These are phyloP conservation scores for Parazoanthus swiftii DNA, from an alignment of 92 coral and sea anemone species.

Conservation along the genomic window DNA sequence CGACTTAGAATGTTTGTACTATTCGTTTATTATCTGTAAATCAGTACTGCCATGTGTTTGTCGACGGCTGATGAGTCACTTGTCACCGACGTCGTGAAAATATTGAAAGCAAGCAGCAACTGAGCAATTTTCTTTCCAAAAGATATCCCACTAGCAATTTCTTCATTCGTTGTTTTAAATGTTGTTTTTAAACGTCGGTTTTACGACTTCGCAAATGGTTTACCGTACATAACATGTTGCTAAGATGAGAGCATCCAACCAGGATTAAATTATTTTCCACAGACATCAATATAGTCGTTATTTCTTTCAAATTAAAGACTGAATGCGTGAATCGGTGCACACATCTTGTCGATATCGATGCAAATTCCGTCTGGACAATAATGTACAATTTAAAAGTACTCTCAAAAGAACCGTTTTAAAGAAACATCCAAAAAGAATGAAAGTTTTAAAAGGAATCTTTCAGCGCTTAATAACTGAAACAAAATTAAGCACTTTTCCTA, in stretches of 20 bases:
- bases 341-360: background rate
- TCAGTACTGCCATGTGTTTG: background rate
- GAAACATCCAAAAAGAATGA: background rate
- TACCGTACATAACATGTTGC: background rate
- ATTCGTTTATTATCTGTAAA: too few relatives aligned
- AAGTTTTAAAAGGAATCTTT: too few relatives aligned
- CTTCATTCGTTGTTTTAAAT: background rate
- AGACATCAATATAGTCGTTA: background rate
- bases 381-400: background rate
- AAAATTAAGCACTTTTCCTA: background rate
- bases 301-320: background rate
- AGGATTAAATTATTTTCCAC: background rate
- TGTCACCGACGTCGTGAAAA: background rate
- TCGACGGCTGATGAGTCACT: too few relatives aligned
- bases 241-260: background rate
- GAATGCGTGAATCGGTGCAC: background rate
- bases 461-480: background rate
- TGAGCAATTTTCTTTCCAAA: background rate
- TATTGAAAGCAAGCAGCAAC: background rate
- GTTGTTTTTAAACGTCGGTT: too few relatives aligned
- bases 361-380: background rate
- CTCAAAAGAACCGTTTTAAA: background rate
- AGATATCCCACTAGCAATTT: background rate
- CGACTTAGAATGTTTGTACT: too few relatives aligned
- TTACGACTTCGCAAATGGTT: background rate